Conservation (phyloP, 1,140 invertebrate species). For the Rhysida immarginata region DNA sequence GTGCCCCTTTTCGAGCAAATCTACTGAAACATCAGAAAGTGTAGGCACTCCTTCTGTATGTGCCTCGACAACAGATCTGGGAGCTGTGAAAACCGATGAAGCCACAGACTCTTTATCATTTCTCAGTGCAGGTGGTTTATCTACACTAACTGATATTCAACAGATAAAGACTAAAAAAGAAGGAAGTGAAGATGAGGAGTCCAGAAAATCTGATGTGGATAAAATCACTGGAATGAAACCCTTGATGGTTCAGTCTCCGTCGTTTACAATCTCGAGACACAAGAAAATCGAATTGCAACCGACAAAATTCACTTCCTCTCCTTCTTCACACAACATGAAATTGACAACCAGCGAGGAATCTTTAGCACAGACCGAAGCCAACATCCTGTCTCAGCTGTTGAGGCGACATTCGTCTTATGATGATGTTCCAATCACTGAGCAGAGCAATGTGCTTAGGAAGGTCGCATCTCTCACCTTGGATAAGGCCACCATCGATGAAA, state of each 20-base stretch:
- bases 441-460: constrained; percentile 55
- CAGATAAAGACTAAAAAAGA: neutral
- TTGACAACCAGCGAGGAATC: constrained; percentile 9
- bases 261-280: constrained; percentile 30
- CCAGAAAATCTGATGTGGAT: neutral
- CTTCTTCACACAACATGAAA: constrained; percentile 9
- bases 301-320: constrained; percentile 16
- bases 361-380: neutral
- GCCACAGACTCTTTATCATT: neutral
- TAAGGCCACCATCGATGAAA: constrained; percentile 42
- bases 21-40: no score
- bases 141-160: neutral
- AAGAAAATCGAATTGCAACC: constrained; percentile 26
- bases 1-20: no score
- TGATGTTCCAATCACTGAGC: constrained; percentile 32
- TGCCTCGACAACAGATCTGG: neutral
- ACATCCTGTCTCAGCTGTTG: constrained; percentile 5
- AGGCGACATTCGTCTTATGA: constrained; percentile 34
- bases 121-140: neutral
- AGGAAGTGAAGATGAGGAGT: neutral
- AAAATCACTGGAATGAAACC: neutral
- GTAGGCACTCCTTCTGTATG: neutral
- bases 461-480: constrained; percentile 65
- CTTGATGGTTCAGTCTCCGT: neutral
- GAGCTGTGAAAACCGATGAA: neutral